phyloP scores from a whole-genome alignment of 2,797 vertebrate genomes.

The Periophthalmus magnuspinnatus region DNA sequence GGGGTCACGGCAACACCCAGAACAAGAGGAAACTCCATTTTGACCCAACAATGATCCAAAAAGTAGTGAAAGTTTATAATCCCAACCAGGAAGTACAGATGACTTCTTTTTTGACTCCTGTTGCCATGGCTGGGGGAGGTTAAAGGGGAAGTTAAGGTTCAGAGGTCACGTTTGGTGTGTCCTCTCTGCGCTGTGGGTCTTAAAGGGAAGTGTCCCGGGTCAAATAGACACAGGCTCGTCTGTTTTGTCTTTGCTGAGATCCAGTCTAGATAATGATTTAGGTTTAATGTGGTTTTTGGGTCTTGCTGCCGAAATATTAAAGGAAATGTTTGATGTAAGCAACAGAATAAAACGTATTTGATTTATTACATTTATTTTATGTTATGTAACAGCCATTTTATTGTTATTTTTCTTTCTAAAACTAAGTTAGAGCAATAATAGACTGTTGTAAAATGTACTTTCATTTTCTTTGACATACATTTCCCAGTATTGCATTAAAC shows the following conservation, averaged over 20 bases:
- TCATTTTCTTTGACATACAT: no score
- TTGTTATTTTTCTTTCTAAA: no score
- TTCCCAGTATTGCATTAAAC: no score
- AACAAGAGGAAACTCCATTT: slow-evolving; percentile 30
- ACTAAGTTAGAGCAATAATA: no score
- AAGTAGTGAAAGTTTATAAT: slow-evolving; percentile 36
- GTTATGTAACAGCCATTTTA: no score
- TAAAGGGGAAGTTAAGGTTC: slow-evolving; percentile 30
- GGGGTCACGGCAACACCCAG: slow-evolving; percentile 38
- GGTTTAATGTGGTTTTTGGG: no score
- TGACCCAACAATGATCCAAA: slow-evolving; percentile 31
- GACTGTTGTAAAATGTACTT: no score
- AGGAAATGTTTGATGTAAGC: no score
- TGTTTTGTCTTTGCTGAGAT: slow-evolving; percentile 9
- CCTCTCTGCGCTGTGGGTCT: slow-evolving; percentile 51
- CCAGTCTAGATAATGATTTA: neutral
- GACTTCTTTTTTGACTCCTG: slow-evolving; percentile 50
- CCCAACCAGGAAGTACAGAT: slow-evolving; percentile 41
- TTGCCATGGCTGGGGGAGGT: slow-evolving; percentile 47
- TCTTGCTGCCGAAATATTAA: no score
- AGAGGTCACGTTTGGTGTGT: slow-evolving; percentile 47
- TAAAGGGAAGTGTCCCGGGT: slow-evolving; percentile 15
- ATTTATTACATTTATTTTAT: no score
- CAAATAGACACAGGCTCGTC: slow-evolving; percentile 21
- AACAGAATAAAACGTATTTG: no score